These are phyloP conservation scores for Apostichopus californicus DNA, from an alignment of 35 echinoderm and acorn worm species.

Conservation along the genomic window DNA sequence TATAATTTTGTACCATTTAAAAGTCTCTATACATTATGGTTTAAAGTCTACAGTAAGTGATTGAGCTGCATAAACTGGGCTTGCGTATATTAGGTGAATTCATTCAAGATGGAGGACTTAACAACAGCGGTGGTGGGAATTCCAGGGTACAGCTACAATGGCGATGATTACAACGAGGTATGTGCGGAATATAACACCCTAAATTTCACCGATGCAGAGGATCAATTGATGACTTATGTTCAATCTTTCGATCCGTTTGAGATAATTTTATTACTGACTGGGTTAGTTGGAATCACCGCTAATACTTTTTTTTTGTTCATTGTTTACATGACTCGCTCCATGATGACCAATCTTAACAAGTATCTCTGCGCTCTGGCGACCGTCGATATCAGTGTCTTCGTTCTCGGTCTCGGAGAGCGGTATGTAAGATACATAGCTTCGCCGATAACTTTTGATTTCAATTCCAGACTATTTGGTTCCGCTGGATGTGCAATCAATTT, in stretches of 20 bases:
- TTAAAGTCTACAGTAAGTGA: no score
- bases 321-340: background rate
- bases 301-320: background rate
- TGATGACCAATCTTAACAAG: constrained; percentile 7
- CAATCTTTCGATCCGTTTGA: background rate
- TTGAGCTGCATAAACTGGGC: no score
- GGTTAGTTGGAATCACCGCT: background rate
- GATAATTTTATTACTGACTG: background rate
- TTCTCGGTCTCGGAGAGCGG: background rate
- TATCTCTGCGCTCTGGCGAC: background rate
- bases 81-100: no score
- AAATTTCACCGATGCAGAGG: no score
- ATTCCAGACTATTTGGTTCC: background rate
- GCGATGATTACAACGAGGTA: no score
- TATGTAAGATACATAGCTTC: background rate
- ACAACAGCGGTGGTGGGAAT: no score
- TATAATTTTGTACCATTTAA: no score
- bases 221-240: background rate
- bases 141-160: no score
- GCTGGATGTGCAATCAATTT: background rate
- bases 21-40: no score
- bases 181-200: no score
- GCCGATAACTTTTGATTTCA: background rate
- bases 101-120: background rate
- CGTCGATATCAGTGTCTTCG: constrained; percentile 11